phyloP scores from a whole-genome alignment of 2,888 invertebrate genomes.

The Nomada hirtipes region DNA sequence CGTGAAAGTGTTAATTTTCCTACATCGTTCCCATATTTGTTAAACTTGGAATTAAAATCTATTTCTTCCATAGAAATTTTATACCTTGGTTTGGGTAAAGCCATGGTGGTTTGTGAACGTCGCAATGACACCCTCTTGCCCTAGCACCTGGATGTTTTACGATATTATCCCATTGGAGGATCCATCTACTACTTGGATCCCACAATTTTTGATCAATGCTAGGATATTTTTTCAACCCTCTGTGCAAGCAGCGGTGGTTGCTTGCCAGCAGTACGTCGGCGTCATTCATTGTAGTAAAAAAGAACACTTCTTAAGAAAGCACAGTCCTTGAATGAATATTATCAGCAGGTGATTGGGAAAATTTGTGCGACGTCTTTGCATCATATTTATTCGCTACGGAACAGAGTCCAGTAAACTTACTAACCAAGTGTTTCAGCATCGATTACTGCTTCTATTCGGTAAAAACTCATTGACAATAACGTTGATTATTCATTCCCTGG shows the following conservation, averaged over 20 bases:
- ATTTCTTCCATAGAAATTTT: slow-evolving; percentile 7
- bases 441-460: neutral
- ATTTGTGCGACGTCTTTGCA: neutral
- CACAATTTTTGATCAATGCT: slow-evolving; percentile 83
- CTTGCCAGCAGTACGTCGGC: slow-evolving; percentile 70
- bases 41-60: neutral
- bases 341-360: neutral
- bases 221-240: slow-evolving; percentile 81
- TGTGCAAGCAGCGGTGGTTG: slow-evolving; percentile 79
- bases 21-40: too few species aligned
- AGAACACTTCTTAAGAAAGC: neutral
- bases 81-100: slow-evolving; percentile 81
- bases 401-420: neutral
- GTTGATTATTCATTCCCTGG: slow-evolving; percentile 4
- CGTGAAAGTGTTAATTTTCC: too few species aligned
- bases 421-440: neutral
- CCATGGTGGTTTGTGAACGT: slow-evolving; percentile 83
- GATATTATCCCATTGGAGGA: slow-evolving; percentile 85
- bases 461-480: neutral
- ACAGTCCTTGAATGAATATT: neutral
- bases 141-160: slow-evolving; percentile 85
- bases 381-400: slow-evolving; percentile 16
- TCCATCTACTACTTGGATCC: slow-evolving; percentile 85
- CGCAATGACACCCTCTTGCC: slow-evolving; percentile 84
- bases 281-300: slow-evolving; percentile 73